Evolutionary conservation across 2,888 invertebrate genomes (phyloP).

Genomic region (Coremacera marginata): DNA sequence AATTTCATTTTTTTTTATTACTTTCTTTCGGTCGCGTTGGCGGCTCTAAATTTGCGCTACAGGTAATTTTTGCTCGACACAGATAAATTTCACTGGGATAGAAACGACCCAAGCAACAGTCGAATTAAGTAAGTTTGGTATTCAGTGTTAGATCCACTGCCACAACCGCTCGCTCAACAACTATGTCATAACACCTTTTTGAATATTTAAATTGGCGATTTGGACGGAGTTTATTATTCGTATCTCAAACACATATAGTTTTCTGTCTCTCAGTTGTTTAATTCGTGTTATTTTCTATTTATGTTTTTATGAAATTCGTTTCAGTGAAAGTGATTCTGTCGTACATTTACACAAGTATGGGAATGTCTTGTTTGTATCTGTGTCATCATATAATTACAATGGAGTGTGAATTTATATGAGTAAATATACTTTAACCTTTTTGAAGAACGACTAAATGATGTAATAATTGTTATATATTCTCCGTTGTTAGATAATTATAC

Average conservation of each 20-base stretch:
- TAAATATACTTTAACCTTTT: not conserved
- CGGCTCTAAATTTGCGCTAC: not conserved
- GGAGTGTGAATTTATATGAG: not conserved
- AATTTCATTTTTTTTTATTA: not conserved
- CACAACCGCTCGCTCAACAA: not conserved
- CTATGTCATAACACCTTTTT: conserved; percentile 35
- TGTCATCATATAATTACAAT: not conserved
- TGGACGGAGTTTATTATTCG: conserved; percentile 17
- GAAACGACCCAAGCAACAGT: not conserved
- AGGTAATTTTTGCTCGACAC: too few relatives aligned
- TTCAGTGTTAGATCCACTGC: not conserved
- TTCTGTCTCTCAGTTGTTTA: not conserved
- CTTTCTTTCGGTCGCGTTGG: not conserved
- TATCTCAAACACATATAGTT: conserved; percentile 15
- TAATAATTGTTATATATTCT: not conserved
- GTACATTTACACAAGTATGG: conserved; percentile 1
- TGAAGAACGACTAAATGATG: not conserved
- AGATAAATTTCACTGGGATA: too few relatives aligned
- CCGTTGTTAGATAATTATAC: too few relatives aligned
- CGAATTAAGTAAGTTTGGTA: conserved; percentile 12
- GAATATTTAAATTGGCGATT: conserved; percentile 33
- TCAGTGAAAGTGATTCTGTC: conserved; percentile 37
- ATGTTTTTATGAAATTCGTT: conserved; percentile 1
- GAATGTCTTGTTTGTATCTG: conserved; percentile 3
- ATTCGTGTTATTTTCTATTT: not conserved